Evolutionary conservation across 1,140 invertebrate genomes (phyloP).

Genomic region (Drosophila yakuba): DNA sequence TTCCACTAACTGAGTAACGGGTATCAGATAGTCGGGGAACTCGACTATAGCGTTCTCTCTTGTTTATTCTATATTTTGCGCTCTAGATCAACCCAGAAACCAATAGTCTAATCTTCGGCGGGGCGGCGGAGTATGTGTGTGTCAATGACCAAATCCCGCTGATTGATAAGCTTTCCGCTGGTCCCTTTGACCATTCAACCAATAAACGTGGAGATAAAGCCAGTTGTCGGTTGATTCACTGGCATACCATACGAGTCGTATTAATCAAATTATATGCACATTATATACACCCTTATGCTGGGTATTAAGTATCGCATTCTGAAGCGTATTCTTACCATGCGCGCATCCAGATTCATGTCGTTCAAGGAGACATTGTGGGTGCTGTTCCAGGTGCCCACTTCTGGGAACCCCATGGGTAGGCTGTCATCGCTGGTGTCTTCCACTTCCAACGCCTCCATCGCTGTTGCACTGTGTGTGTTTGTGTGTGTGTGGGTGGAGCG

Average conservation of each 20-base stretch:
- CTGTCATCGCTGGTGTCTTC: slow-evolving; percentile 67
- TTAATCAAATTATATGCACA: slow-evolving; percentile 47
- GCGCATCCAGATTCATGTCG: slow-evolving; percentile 92
- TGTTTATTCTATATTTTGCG: background rate
- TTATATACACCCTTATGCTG: background rate
- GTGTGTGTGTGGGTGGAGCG: slow-evolving; percentile 4
- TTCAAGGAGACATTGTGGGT: slow-evolving; percentile 87
- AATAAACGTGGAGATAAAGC: slow-evolving; percentile 55
- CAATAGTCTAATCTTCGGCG: background rate
- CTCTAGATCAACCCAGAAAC: background rate
- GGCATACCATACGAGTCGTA: slow-evolving; percentile 49
- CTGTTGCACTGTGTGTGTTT: slow-evolving; percentile 19
- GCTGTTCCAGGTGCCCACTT: slow-evolving; percentile 86
- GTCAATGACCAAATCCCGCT: slow-evolving; percentile 61
- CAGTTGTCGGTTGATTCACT: slow-evolving; percentile 55
- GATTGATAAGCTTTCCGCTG: slow-evolving; percentile 49
- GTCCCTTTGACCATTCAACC: slow-evolving; percentile 26
- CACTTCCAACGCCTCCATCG: slow-evolving; percentile 47
- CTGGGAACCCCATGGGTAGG: slow-evolving; percentile 85
- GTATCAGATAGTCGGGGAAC: too few species aligned
- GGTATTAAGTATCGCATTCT: background rate
- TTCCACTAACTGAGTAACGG: too few species aligned
- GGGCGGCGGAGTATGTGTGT: slow-evolving; percentile 10
- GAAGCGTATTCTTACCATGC: slow-evolving; percentile 86
- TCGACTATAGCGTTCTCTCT: too few species aligned